phyloP scores from a whole-genome alignment of 2,888 invertebrate genomes.

The Catocala sponsa region DNA sequence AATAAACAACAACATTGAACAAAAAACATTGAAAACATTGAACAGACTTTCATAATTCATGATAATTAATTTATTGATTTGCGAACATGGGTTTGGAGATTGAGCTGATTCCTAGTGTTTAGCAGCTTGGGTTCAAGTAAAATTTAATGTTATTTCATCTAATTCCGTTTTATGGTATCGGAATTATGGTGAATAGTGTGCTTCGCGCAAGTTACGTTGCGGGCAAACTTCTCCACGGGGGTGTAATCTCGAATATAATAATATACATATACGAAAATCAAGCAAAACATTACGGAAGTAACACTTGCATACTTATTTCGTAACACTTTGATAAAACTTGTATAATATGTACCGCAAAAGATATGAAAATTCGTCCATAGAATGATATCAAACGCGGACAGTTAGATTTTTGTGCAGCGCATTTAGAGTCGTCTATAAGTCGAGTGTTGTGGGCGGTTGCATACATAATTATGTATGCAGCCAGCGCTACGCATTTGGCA shows the following conservation, averaged over 20 bases:
- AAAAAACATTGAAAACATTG: too few species aligned
- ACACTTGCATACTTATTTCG: conserved; percentile 9
- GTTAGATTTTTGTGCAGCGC: conserved; percentile 71
- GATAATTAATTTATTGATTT: too few species aligned
- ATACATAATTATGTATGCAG: conserved; percentile 73
- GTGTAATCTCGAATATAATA: neutral
- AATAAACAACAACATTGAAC: too few species aligned
- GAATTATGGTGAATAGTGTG: neutral
- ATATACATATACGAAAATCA: conserved; percentile 4
- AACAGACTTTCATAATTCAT: too few species aligned
- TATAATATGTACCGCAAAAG: conserved; percentile 21
- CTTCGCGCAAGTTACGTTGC: too few species aligned
- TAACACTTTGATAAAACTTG: conserved; percentile 27
- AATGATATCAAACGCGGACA: conserved; percentile 49
- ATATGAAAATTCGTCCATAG: conserved; percentile 36
- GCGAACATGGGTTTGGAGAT: too few species aligned
- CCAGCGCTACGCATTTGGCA: conserved; percentile 70
- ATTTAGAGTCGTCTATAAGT: conserved; percentile 59
- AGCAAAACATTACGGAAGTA: conserved; percentile 12
- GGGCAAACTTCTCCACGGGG: too few species aligned
- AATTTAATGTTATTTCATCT: too few species aligned
- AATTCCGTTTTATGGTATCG: too few species aligned
- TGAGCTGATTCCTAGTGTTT: too few species aligned
- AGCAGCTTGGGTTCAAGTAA: too few species aligned
- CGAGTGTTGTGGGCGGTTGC: conserved; percentile 44